A percentile compares a stretch with the other conserved stretches of the same genome.
These are phyloP conservation scores for Sebastes miniatus DNA, from an alignment of 2,797 vertebrate species.

Conservation along the genomic window DNA sequence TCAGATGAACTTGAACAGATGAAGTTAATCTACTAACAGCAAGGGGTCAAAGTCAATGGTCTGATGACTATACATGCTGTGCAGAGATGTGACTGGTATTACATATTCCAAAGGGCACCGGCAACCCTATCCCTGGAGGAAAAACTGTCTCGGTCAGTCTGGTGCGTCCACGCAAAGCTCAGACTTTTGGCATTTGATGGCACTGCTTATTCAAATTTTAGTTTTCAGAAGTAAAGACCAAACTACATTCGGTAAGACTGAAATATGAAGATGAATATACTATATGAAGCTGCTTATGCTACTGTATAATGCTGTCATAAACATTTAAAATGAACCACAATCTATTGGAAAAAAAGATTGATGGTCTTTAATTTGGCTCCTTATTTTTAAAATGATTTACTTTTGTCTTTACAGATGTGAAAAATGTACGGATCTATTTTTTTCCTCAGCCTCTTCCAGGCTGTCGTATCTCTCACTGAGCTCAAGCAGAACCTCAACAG, in stretches of 20 bases:
- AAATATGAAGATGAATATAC: not conserved
- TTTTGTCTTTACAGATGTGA: not conserved
- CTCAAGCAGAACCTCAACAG: not conserved
- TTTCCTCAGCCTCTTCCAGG: not conserved
- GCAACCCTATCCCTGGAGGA: constrained; percentile 27
- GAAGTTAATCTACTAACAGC: constrained; percentile 58
- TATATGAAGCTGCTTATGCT: not conserved
- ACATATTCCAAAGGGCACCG: constrained; percentile 58
- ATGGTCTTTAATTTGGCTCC: not conserved
- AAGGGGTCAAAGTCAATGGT: constrained; percentile 55
- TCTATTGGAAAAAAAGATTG: not conserved
- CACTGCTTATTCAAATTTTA: not conserved
- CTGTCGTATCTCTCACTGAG: not conserved
- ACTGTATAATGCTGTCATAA: not conserved
- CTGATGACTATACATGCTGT: constrained; percentile 54
- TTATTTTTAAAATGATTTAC: not conserved
- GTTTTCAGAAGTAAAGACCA: not conserved
- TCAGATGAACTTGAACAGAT: constrained; percentile 40
- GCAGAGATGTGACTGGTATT: constrained; percentile 47
- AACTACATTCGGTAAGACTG: not conserved
- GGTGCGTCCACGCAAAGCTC: not conserved
- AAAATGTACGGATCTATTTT: not conserved
- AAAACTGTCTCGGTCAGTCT: not conserved
- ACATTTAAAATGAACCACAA: not conserved
- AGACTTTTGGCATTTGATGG: constrained; percentile 20